Evolutionary conservation across 1,140 invertebrate genomes (phyloP), one percentile per base, ranked within the genome.

Genomic region (Dendroctonus valens): DNA sequence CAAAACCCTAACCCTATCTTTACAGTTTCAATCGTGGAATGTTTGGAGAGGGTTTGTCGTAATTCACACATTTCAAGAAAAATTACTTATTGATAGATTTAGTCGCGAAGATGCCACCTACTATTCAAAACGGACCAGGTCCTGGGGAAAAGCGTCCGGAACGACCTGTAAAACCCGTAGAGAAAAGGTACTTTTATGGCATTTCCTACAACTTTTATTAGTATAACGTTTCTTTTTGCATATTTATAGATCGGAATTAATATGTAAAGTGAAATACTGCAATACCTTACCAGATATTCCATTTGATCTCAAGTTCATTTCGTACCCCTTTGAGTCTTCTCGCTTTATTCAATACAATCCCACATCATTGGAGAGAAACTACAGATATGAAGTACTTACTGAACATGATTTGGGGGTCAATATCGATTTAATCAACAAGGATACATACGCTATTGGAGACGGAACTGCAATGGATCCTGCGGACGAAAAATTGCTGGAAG

Each of bases 231-330:
- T 26, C 26, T 26, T 26, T 26, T 26, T 26, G 26, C 26, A 26
- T 26, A 15, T 46, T 75, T 74, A 52, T 68, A 95, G 93, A 77
- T 93, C 92, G 6, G 93, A 96, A 71, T 81, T 97, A 46, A 89
- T 98, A 68, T 94, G 91, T 74, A 85, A 92, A 73, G 92, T 98
- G 0, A 97, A 97, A 83, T 99, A 96, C 79, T 92, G 91, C 77
- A 99, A 99, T 75, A 96, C 91, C 9, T 79, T 99, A 41, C 97
- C 97, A 4, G 96, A 99, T 80, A 96, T 99, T 78, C 97, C 97
- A 3, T 99, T 99, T 80, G 97, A 99, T 80, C 88, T 96, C 12
- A 99, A 99, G 77, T 99, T 98, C 74, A 92, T 99, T 59, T 90
- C 92, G 44, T 98, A 98, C 82, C 97, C 97, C 0, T 99, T 99